Conservation (phyloP, 2,113 vertebrate genomes). For the Cyphomyrus discorhynchus region DNA sequence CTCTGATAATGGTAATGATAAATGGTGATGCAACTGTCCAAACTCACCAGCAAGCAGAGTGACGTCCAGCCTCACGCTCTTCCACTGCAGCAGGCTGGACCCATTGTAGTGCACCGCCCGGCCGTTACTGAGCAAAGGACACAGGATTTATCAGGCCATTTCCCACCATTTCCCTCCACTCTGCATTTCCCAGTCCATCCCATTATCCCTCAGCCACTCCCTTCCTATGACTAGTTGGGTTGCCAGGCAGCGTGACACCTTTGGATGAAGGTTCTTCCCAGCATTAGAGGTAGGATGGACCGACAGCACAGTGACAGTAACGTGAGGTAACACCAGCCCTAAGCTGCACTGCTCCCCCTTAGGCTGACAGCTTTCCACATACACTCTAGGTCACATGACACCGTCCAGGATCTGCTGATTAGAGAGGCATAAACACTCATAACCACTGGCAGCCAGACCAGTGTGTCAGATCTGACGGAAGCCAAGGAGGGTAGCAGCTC, state of each 20-base stretch:
- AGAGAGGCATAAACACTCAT: background rate
- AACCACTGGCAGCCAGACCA: background rate
- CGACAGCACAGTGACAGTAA: background rate
- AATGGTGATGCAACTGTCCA: background rate
- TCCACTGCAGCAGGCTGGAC: slow-evolving; percentile 97
- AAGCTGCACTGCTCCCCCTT: background rate
- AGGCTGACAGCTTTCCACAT: background rate
- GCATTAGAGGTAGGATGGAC: background rate
- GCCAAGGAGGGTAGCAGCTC: background rate
- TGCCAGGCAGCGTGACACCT: background rate
- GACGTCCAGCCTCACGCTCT: slow-evolving; percentile 91
- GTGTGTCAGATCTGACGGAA: background rate
- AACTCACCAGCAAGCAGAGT: slow-evolving; percentile 86
- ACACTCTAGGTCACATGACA: background rate
- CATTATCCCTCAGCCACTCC: background rate
- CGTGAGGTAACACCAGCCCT: background rate
- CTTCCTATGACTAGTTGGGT: background rate
- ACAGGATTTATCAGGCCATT: background rate
- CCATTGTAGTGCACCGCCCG: slow-evolving; percentile 96
- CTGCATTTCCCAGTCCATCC: background rate
- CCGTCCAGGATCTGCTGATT: background rate
- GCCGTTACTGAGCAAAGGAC: slow-evolving; percentile 71
- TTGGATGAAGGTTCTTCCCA: background rate
- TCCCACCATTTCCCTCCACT: background rate
- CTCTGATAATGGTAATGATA: background rate